Conservation (phyloP, 2,888 invertebrate genomes). For the Balanococcus diminutus region DNA sequence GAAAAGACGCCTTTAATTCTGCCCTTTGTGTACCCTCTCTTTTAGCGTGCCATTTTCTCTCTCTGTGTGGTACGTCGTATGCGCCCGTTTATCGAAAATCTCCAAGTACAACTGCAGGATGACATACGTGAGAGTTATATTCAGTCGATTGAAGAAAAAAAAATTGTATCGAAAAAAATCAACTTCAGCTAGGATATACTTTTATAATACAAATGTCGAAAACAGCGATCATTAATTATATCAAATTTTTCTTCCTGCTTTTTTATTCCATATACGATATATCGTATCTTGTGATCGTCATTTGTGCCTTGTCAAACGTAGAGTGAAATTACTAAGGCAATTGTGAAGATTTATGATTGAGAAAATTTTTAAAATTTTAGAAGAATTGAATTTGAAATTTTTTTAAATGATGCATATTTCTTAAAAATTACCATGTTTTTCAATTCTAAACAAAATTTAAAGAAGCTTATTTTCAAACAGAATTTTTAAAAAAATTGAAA, state of each 20-base stretch:
- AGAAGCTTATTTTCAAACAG: no score
- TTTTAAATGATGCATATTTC: no score
- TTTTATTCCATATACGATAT: not conserved
- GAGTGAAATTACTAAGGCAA: not conserved
- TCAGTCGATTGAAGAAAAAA: not conserved
- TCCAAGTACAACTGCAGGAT: not conserved
- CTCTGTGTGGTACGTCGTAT: not conserved
- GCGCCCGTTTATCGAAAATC: not conserved
- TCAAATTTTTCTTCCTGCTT: not conserved
- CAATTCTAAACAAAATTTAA: no score
- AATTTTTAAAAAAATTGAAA: no score
- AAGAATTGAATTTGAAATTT: no score
- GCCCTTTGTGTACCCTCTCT: slow-evolving; percentile 41
- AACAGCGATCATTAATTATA: not conserved
- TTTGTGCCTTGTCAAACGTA: not conserved
- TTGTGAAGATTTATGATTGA: no score
- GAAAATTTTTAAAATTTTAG: no score
- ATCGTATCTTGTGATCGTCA: not conserved
- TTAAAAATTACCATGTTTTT: no score
- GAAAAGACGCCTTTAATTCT: slow-evolving; percentile 50
- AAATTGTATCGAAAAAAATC: not conserved
- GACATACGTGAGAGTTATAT: not conserved
- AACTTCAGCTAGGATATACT: not conserved
- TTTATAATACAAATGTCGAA: not conserved
- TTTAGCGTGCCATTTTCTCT: not conserved